Conservation (phyloP, 2,113 vertebrate genomes). For the Machaerirhynchus nigripectus region DNA sequence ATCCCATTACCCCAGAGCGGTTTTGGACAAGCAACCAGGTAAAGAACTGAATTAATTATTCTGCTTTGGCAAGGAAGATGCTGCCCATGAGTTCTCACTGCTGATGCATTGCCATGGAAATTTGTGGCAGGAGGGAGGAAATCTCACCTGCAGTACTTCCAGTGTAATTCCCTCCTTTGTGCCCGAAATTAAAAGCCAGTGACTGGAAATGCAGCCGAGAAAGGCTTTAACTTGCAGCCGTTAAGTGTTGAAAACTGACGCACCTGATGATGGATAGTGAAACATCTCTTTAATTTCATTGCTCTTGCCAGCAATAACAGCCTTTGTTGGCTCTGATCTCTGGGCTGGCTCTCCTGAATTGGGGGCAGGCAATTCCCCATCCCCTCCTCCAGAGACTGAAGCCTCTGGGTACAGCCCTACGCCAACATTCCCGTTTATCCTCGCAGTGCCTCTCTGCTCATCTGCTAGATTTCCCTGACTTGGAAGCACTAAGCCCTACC, state of each 20-base stretch:
- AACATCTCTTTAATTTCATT: slow-evolving; percentile 25
- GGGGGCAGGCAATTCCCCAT: background rate
- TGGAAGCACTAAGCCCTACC: background rate
- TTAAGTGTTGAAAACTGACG: slow-evolving; percentile 12
- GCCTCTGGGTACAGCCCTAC: background rate
- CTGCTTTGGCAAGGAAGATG: background rate
- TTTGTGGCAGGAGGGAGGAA: background rate
- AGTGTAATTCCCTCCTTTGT: background rate
- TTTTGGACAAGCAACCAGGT: background rate
- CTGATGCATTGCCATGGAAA: background rate
- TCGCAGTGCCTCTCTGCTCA: background rate
- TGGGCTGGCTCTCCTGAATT: background rate
- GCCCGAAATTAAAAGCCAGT: background rate
- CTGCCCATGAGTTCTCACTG: background rate
- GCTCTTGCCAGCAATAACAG: background rate
- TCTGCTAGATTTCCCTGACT: background rate
- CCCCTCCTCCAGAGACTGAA: background rate
- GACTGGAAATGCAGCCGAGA: background rate
- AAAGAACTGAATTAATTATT: background rate
- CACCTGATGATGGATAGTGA: slow-evolving; percentile 27
- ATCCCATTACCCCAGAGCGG: background rate
- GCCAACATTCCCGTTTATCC: fast-evolving
- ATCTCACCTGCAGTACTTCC: background rate
- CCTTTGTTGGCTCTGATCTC: background rate
- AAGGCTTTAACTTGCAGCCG: background rate